Percentiles rank a stretch among this genome's conserved stretches.
phyloP scores from a whole-genome alignment of 1,140 invertebrate genomes.

The Rhopalosiphum padi region DNA sequence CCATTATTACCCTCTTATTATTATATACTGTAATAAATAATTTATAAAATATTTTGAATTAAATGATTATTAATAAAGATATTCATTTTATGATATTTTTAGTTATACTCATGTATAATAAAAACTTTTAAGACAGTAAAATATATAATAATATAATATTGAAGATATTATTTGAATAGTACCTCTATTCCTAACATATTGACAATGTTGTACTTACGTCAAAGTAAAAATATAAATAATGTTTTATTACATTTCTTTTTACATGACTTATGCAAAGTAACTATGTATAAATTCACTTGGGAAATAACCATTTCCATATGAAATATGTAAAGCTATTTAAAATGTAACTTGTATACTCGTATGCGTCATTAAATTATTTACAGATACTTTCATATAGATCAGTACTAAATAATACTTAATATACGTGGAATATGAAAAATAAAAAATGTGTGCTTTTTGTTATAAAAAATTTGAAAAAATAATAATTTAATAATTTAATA shows the following conservation, averaged over 20 bases:
- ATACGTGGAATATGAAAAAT: neutral
- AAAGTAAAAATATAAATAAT: neutral
- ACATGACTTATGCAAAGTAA: neutral
- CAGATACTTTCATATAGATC: neutral
- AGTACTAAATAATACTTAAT: neutral
- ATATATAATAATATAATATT: neutral
- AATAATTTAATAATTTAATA: neutral
- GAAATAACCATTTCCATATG: constrained; percentile 4
- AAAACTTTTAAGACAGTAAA: neutral
- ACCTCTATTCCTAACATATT: neutral
- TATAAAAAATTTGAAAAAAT: neutral
- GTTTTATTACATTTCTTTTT: neutral
- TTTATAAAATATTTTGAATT: neutral
- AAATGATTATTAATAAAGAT: neutral
- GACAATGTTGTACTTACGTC: too few species aligned
- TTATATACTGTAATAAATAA: neutral
- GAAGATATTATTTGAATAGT: neutral
- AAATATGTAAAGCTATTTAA: neutral
- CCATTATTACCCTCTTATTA: neutral
- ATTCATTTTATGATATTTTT: neutral
- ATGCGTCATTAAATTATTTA: neutral
- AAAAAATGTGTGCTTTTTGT: neutral
- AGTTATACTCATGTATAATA: neutral
- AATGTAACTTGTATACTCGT: neutral
- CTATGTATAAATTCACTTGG: neutral